phyloP scores from a whole-genome alignment of 2,888 invertebrate species.

The Danaus chrysippus region DNA sequence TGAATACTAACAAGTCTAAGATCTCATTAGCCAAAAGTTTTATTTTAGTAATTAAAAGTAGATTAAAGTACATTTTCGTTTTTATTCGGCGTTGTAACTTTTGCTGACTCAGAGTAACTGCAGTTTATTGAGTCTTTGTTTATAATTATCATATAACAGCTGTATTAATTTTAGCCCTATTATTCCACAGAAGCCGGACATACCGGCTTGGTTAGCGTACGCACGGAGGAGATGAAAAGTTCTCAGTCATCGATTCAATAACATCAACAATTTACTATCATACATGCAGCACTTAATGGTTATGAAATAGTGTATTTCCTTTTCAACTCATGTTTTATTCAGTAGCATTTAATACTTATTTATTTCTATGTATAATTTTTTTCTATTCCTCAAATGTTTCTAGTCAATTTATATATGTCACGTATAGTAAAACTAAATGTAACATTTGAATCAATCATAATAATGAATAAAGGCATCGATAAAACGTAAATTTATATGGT shows the following conservation, averaged over 20 bases:
- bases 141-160: not conserved
- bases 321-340: slow-evolving; percentile 10
- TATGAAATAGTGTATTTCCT: slow-evolving; percentile 14
- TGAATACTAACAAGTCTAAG: no score
- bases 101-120: not conserved
- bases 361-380: slow-evolving; percentile 4
- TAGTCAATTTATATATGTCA: slow-evolving; percentile 27
- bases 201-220: slow-evolving; percentile 85
- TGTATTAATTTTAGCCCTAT: slow-evolving; percentile 18
- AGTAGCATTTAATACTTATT: not conserved
- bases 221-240: slow-evolving; percentile 96
- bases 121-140: not conserved
- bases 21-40: no score
- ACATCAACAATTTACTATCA: slow-evolving; percentile 17
- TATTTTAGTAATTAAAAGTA: no score
- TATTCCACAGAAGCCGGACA: slow-evolving; percentile 66
- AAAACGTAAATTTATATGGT: slow-evolving; percentile 60
- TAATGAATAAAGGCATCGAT: slow-evolving; percentile 73
- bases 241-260: slow-evolving; percentile 67
- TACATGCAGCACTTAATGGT: slow-evolving; percentile 19
- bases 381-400: slow-evolving; percentile 7
- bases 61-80: no score
- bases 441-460: slow-evolving; percentile 43
- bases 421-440: slow-evolving; percentile 27
- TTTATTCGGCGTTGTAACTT: no score